These are phyloP conservation scores for Neodiprion lecontei DNA, from an alignment of 1,140 invertebrate species.

Conservation along the genomic window DNA sequence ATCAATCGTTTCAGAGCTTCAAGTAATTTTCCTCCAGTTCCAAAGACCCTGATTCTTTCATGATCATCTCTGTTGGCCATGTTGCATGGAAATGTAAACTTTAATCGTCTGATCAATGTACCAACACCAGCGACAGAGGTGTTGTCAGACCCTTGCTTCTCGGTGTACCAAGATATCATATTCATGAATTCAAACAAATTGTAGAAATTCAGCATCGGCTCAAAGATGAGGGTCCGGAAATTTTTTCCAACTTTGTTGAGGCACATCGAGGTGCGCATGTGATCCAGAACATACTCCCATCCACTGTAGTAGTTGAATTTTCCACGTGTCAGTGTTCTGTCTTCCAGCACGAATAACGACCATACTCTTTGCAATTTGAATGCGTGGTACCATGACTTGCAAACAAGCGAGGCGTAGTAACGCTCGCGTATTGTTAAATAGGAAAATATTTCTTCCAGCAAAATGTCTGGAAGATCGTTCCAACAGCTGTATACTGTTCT, in stretches of 20 bases:
- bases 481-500: constrained; percentile 66
- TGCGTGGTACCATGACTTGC: constrained; percentile 72
- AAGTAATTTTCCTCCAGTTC: constrained; percentile 78
- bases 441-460: constrained; percentile 80
- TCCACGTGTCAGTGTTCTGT: constrained; percentile 75
- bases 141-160: constrained; percentile 53
- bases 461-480: constrained; percentile 75
- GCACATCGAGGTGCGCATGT: constrained; percentile 76
- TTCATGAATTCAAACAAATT: constrained; percentile 88
- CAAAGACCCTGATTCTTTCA: constrained; percentile 70
- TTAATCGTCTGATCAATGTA: constrained; percentile 67
- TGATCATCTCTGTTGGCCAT: constrained; percentile 68
- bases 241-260: constrained; percentile 73
- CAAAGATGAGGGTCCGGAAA: constrained; percentile 73
- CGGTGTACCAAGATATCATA: constrained; percentile 77
- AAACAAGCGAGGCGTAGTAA: constrained; percentile 79
- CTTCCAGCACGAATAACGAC: constrained; percentile 75
- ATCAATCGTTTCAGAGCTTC: constrained; percentile 75
- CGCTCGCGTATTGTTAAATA: constrained; percentile 73
- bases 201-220: constrained; percentile 80
- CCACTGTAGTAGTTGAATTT: constrained; percentile 85
- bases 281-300: constrained; percentile 81
- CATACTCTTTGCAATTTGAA: constrained; percentile 80
- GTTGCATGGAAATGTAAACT: constrained; percentile 84
- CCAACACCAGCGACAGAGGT: constrained; percentile 61